Base-by-base conservation (phyloP, 2,888 invertebrate genomes). In the Lutraria lutraria region DNA sequence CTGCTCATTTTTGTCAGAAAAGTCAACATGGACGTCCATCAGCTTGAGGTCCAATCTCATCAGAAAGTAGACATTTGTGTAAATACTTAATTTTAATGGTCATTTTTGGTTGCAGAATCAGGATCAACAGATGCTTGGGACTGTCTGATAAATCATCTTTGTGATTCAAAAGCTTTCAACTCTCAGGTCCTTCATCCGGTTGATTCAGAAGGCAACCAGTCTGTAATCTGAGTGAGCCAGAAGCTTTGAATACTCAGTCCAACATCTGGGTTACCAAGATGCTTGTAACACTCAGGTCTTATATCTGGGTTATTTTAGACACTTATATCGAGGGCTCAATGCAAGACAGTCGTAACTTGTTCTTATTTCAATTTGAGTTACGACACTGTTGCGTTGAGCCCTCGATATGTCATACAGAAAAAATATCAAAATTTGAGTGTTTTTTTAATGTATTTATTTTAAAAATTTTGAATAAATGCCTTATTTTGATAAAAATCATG, bases 101-200 rank as follows among this genome's bases (percentile, higher is more conserved):
- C 63, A 68, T 25, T 25, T 68, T 68, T n/a, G 6, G 60, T n/a
- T 60, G 60, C n/a, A 60, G 4, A 60, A 60, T 60, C 63, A 68
- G 21, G 63, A 25, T 68, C 12, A 68, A 3, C 25, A 25, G 63
- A 68, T 25, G 63, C 63, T 68, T 68, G 16, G 21, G n/a, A 60
- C 60, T 60, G 0, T 60, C n/a, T 4, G 16, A 8, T 60, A 60
- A 8, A 60, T 60, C 60, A 60, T 60, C 60, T 60, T 60, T n/a
- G 63, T 68, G n/a, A 68, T 68, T n/a, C 21, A 68, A 25, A 68
- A 68, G 63, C 63, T 68, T 68, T 68, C 3, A 68, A 25, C n/a
- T 68, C 63, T 68, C 63, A 68, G 63, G 63, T 68, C 25, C 63
- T 8, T 68, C 63, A 68, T 68, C 63, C 25, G 63, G 63, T 68